Base-by-base conservation (phyloP, 2,113 vertebrate species). In the Odontesthes bonariensis region DNA sequence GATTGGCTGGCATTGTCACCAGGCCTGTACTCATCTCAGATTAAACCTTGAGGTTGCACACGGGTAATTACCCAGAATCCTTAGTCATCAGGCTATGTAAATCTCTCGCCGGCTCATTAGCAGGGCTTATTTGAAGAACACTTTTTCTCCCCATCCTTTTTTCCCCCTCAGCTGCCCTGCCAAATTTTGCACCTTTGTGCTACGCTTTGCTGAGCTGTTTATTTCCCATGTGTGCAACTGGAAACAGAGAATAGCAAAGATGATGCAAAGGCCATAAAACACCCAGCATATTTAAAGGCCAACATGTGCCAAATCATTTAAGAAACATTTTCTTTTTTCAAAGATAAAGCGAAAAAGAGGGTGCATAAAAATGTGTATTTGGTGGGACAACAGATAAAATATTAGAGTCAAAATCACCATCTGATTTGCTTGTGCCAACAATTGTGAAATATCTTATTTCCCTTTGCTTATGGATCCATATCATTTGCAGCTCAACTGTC, bases 21-120 rank as follows among this genome's bases (percentile, higher is more conserved):
- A 84, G 52, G 85, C 58, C 87, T 32, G 61, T 78, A 77, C 82
- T 40, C 68, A 89, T 88, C 77, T 69, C 72, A 88, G 67, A 89
- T 82, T 79, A 91, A 91, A 80, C 57, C 82, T 80, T 64, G 60
- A 85, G 79, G 66, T 84, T 84, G 75, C 64, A 77, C 44, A 46
- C 20, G 32, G 55, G 70, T 88, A 92, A 93, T 93, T 91, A 86
- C 74, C 73, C 60, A 83, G 65, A 61, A 91, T 93, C 91, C 82
- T 80, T 87, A 73, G 78, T 92, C 83, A 87, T 83, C 76, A 83
- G 77, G 62, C n/a, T 77, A 63, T 75, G 60, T 74, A 86, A 88
- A 88, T 89, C 61, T 82, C 54, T 83, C 23, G 44, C 77, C 75
- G 77, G 84, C 88, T 84, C 82, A 91, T 77, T 86, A 90, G 70